phyloP scores from a whole-genome alignment of 2,797 vertebrate species.

The Pangasius macronema region DNA sequence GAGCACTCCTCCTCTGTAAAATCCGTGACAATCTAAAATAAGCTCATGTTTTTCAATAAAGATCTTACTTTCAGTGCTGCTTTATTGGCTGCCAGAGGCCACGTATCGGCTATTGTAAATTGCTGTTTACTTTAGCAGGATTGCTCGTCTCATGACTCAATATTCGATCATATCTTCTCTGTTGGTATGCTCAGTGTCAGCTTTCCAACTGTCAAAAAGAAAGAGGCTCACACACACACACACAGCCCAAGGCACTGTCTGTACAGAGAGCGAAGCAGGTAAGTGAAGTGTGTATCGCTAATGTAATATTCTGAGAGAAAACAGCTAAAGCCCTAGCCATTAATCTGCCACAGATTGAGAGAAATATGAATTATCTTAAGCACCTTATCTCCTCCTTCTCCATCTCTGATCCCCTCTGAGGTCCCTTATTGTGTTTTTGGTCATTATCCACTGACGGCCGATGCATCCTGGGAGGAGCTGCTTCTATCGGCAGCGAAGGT shows the following conservation, averaged over 20 bases:
- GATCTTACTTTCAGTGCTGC: constrained; percentile 11
- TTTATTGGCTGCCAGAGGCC: constrained; percentile 37
- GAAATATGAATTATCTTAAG: constrained; percentile 75
- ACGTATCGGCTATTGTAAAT: constrained; percentile 33
- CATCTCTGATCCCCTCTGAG: constrained; percentile 56
- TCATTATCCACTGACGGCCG: constrained; percentile 72
- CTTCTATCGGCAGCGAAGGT: constrained; percentile 75
- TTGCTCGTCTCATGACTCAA: constrained; percentile 46
- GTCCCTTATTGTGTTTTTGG: constrained; percentile 77
- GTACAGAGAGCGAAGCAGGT: constrained; percentile 20
- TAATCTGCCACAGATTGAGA: constrained; percentile 72
- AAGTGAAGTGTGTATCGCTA: constrained; percentile 48
- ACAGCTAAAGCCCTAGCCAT: constrained; percentile 63
- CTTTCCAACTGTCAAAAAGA: constrained; percentile 48
- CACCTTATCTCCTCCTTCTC: constrained; percentile 70
- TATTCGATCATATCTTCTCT: constrained; percentile 41
- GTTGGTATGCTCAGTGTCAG: constrained; percentile 20
- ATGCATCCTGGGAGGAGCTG: constrained; percentile 72
- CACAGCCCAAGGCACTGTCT: constrained; percentile 22
- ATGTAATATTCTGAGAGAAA: constrained; percentile 34
- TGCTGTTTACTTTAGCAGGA: constrained; percentile 34
- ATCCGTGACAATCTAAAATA: constrained; percentile 6
- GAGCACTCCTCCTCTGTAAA: not conserved
- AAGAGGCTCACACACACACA: not conserved
- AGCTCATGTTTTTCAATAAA: constrained; percentile 32